Base-by-base conservation (phyloP, 2,888 invertebrate genomes). In the Cactoblastis cactorum region DNA sequence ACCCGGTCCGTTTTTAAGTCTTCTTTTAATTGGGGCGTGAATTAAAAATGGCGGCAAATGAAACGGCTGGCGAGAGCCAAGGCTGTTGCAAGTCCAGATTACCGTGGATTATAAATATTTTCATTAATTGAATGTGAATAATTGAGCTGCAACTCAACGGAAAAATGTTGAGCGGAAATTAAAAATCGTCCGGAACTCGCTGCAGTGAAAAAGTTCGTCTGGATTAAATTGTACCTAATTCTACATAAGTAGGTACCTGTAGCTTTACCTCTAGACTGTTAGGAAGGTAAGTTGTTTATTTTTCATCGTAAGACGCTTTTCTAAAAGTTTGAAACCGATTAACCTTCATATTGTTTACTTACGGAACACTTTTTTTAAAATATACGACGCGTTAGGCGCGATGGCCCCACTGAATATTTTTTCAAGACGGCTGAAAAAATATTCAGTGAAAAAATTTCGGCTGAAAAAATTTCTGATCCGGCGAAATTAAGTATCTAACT, bases 151-250 rank as follows among this genome's bases (percentile, higher is more conserved):
- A 82, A 58, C 64, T 53, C 46, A 63, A 72, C 72, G 84, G 82
- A 87, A 89, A 89, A 89, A 88, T 83, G 85, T 82, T 78, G 59
- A 72, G 70, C 87, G 88, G 88, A 89, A 88, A 88, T 89, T 88
- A 87, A 89, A 89, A 87, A 62, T 82, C 85, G 84, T 82, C 59
- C 73, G 80, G 81, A 77, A 76, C 74, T 67, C 61, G 67, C 80
- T 84, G 83, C 83, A 82, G 64, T 75, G 71, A 79, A 78, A 81
- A 83, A 82, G 81, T 79, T 80, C 74, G 64, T 61, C 67, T 47
- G 71, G 75, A 78, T 77, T 78, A 74, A 71, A 55, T 59, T 59
- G 51, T 55, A 53, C 58, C 51, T 53, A 49, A 39, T 4, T 34
- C 33, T 19, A n/a, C 8, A n/a, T n/a, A 6, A 19, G 12, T 22